Conservation (phyloP, 2,797 vertebrate genomes). For the Otus scops region DNA sequence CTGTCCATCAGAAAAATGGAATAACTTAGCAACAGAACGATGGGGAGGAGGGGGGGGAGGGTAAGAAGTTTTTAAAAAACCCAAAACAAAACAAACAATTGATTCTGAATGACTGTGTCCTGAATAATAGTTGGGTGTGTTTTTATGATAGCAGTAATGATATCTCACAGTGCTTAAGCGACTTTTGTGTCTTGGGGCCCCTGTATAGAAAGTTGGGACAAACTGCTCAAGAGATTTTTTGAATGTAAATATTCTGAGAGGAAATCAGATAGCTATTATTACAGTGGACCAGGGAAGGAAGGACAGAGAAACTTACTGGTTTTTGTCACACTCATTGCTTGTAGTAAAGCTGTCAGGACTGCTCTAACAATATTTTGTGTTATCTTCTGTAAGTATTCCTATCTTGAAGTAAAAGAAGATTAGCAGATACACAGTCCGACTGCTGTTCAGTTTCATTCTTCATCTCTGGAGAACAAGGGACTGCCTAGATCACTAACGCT, state of each 20-base stretch:
- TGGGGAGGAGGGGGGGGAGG: accelerated
- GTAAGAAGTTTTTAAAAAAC: not conserved
- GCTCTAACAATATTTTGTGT: not conserved
- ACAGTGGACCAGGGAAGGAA: not conserved
- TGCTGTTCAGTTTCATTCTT: not conserved
- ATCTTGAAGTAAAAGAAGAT: not conserved
- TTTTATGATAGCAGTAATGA: not conserved
- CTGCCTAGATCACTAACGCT: not conserved
- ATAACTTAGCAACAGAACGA: not conserved
- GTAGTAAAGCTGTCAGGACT: not conserved
- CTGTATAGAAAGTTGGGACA: not conserved
- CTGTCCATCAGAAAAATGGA: not conserved
- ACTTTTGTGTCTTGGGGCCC: not conserved
- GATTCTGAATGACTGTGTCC: not conserved
- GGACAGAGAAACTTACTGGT: not conserved
- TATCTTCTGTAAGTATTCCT: not conserved
- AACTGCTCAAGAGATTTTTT: not conserved
- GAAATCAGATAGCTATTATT: not conserved
- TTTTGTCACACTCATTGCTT: not conserved
- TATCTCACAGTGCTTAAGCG: not conserved
- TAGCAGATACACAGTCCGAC: not conserved
- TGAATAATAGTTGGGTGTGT: not conserved
- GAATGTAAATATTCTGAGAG: not conserved
- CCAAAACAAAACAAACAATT: not conserved
- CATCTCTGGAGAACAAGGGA: not conserved